Conservation (phyloP, 2,888 invertebrate genomes). For the Schizaphis graminum region DNA sequence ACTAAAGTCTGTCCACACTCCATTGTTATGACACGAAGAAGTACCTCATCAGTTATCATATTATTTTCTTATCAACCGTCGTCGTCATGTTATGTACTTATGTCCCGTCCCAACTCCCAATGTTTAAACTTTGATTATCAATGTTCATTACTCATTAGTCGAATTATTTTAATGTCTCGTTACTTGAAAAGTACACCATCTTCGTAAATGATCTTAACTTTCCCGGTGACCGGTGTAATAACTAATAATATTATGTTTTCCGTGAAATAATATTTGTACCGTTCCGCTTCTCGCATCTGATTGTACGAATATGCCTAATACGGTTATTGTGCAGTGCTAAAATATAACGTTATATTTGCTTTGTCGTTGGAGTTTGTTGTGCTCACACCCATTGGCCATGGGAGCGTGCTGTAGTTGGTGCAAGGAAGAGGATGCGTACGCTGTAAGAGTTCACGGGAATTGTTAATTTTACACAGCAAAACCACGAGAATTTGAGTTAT, state of each 20-base stretch:
- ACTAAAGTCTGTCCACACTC: not conserved
- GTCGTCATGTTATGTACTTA: not conserved
- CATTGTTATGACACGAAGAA: not conserved
- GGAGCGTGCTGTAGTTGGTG: constrained; percentile 63
- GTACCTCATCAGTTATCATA: not conserved
- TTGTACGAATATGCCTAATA: not conserved
- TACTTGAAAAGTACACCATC: not conserved
- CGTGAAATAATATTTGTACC: not conserved
- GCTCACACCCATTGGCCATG: not conserved
- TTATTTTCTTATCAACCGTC: not conserved
- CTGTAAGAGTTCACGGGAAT: constrained; percentile 13
- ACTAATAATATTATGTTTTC: not conserved
- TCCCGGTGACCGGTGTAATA: not conserved
- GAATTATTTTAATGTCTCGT: not conserved
- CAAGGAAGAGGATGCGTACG: constrained; percentile 46
- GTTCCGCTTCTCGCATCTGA: not conserved
- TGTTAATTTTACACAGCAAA: not conserved
- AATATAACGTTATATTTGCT: not conserved
- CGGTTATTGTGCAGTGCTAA: not conserved
- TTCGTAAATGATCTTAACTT: not conserved
- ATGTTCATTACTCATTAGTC: not conserved
- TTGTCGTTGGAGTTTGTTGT: not conserved
- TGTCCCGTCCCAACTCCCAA: too few species aligned
- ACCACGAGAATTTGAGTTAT: not conserved
- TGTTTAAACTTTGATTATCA: constrained; percentile 9